These are phyloP conservation scores for Arothron firmamentum DNA, from an alignment of 2,113 vertebrate species.

Conservation along the genomic window DNA sequence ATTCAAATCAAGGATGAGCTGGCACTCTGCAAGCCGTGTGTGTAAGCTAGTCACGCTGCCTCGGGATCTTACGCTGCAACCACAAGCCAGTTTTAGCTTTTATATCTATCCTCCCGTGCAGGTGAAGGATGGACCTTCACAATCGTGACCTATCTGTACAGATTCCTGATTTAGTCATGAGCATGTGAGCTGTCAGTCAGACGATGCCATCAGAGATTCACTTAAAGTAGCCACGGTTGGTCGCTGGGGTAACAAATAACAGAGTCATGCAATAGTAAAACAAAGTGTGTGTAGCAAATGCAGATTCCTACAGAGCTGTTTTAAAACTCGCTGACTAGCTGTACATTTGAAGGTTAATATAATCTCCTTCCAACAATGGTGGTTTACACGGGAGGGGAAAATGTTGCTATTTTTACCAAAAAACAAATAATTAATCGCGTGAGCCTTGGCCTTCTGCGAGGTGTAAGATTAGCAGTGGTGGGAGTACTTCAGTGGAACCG, in stretches of 20 bases:
- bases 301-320: neutral
- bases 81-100: too few relatives aligned
- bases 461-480: conserved; percentile 23
- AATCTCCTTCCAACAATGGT: conserved; percentile 13
- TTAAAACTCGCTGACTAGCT: neutral
- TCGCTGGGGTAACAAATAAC: neutral
- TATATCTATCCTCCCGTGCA: too few relatives aligned
- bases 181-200: too few relatives aligned
- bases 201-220: too few relatives aligned
- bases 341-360: conserved; percentile 2
- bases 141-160: too few relatives aligned
- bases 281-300: neutral
- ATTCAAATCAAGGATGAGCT: conserved; percentile 21
- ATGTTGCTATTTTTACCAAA: conserved; percentile 6
- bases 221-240: too few relatives aligned
- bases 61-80: too few relatives aligned
- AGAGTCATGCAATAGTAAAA: neutral
- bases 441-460: conserved; percentile 16
- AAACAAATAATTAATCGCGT: conserved; percentile 24
- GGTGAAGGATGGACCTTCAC: too few relatives aligned
- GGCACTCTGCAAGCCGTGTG: neutral
- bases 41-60: too few relatives aligned
- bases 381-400: conserved; percentile 3
- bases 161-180: too few relatives aligned
- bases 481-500: conserved; percentile 21